Conservation (phyloP, 2,888 invertebrate genomes). For the Drosophila flavopinicola region DNA sequence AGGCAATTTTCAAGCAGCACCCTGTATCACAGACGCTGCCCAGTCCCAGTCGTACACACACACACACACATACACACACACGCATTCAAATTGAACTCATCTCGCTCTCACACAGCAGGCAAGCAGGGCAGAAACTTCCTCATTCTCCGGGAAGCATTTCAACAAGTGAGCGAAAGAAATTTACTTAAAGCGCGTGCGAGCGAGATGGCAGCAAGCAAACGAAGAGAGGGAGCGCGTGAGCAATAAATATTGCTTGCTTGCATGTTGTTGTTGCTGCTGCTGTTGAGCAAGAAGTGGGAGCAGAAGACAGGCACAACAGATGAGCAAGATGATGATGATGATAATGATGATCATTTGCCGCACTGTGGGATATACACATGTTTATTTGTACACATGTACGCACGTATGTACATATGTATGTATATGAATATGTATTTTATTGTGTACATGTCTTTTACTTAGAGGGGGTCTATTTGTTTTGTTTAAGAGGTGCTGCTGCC, state of each 20-base stretch:
- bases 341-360: conserved; percentile 39
- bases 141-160: conserved; percentile 77
- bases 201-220: conserved; percentile 40
- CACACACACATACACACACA: conserved; percentile 20
- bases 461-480: conserved; percentile 81
- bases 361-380: conserved; percentile 44
- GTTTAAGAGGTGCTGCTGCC: conserved; percentile 68
- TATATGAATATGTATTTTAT: conserved; percentile 52
- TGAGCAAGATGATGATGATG: conserved; percentile 45
- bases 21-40: conserved; percentile 63
- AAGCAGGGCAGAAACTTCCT: conserved; percentile 72
- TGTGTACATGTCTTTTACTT: conserved; percentile 75
- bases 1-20: conserved; percentile 64
- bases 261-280: conserved; percentile 30
- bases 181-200: conserved; percentile 44
- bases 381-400: conserved; percentile 18
- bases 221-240: conserved; percentile 40
- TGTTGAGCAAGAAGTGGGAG: conserved; percentile 53
- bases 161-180: conserved; percentile 72
- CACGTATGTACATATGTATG: neutral
- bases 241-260: conserved; percentile 51
- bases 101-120: conserved; percentile 41
- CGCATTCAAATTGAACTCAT: conserved; percentile 68
- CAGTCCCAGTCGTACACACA: conserved; percentile 36
- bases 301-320: conserved; percentile 51